A percentile compares a stretch with the other conserved stretches of the same genome.
Evolutionary conservation across 2,888 invertebrate genomes (phyloP).

Genomic region (Hirtodrosophila alboralis): DNA sequence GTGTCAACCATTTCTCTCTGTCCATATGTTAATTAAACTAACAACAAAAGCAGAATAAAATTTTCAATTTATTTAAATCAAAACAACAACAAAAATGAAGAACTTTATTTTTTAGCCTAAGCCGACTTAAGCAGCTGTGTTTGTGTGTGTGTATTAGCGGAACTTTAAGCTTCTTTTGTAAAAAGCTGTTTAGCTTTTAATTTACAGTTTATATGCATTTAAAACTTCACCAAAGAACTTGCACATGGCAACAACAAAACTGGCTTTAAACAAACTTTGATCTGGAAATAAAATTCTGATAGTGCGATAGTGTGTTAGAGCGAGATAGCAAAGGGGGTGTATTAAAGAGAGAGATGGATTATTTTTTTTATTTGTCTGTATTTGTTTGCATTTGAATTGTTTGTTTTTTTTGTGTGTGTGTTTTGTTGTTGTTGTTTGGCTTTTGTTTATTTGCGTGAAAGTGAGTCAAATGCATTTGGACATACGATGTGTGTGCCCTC

Average conservation of each 20-base stretch:
- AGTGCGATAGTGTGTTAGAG: neutral
- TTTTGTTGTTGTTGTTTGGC: constrained; percentile 50
- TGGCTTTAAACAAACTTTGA: constrained; percentile 37
- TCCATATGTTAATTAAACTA: constrained; percentile 7
- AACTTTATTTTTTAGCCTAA: too few relatives aligned
- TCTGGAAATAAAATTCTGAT: constrained; percentile 28
- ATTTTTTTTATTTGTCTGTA: constrained; percentile 17
- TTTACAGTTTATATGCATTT: constrained; percentile 6
- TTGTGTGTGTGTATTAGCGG: constrained; percentile 10
- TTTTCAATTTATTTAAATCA: constrained; percentile 51
- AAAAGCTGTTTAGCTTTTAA: constrained; percentile 11
- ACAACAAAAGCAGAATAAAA: constrained; percentile 44
- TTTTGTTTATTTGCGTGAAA: constrained; percentile 71
- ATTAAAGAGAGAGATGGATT: constrained; percentile 9
- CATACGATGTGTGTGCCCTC: constrained; percentile 29
- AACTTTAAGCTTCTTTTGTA: constrained; percentile 9
- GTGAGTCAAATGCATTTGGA: constrained; percentile 64
- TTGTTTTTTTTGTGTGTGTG: too few relatives aligned
- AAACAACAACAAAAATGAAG: constrained; percentile 14
- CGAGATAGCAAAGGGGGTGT: neutral
- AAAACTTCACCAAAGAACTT: constrained; percentile 15
- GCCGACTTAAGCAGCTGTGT: constrained; percentile 16
- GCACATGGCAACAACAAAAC: constrained; percentile 14
- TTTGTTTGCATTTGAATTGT: constrained; percentile 41
- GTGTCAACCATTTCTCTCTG: constrained; percentile 10